These are phyloP conservation scores for Ophion slaviceki DNA, from an alignment of 2,888 invertebrate species.

Conservation along the genomic window DNA sequence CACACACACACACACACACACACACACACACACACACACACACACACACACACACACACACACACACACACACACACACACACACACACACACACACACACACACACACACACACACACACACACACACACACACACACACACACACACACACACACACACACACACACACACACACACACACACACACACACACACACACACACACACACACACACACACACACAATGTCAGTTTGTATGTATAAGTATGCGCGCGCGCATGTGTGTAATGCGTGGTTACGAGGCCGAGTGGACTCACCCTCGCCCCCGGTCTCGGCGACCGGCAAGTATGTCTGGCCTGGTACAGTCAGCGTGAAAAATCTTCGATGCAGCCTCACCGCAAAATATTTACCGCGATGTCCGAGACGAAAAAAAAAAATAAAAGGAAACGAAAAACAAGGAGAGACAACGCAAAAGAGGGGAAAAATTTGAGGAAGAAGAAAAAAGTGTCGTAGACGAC, in stretches of 20 bases:
- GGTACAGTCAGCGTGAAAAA: conserved; percentile 66
- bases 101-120: conserved; percentile 6
- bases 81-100: conserved; percentile 9
- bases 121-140: conserved; percentile 6
- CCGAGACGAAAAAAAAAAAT: conserved; percentile 4
- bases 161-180: conserved; percentile 1
- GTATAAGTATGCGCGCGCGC: not conserved
- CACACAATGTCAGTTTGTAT: not conserved
- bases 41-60: conserved; percentile 9
- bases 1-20: conserved; percentile 9
- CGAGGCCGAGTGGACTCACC: conserved; percentile 63
- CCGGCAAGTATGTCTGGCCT: conserved; percentile 67
- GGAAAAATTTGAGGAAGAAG: not conserved
- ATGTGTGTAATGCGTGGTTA: conserved; percentile 33
- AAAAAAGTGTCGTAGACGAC: too few species aligned
- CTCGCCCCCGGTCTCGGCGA: conserved; percentile 60
- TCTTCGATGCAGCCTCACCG: conserved; percentile 22
- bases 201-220: not conserved
- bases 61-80: conserved; percentile 6
- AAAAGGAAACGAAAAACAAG: not conserved
- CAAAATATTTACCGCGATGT: not conserved
- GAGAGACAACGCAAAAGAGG: not conserved
- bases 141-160: conserved; percentile 8
- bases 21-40: conserved; percentile 9
- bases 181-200: conserved; percentile 4